These are phyloP conservation scores for Caenorhabditis angaria DNA, from an alignment of 2,888 invertebrate species.

Conservation along the genomic window DNA sequence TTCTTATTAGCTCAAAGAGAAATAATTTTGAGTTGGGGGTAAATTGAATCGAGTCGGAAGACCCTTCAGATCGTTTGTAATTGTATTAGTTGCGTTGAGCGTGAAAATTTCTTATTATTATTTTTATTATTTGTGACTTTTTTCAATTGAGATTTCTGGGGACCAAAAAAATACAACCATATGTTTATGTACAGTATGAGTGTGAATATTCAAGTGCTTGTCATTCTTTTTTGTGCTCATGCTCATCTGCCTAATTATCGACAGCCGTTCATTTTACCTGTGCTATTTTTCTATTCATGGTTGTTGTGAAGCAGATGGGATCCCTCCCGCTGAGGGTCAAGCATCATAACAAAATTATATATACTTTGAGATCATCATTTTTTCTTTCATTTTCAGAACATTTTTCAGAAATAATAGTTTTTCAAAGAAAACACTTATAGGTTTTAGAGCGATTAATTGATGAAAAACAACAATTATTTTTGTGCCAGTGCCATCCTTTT, in stretches of 20 bases:
- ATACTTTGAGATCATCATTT: background rate
- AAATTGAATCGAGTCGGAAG: constrained; percentile 10
- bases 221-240: background rate
- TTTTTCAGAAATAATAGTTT: too few relatives aligned
- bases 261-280: constrained; percentile 39
- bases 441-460: too few relatives aligned
- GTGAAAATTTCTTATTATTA: background rate
- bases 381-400: background rate
- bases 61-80: constrained; percentile 25
- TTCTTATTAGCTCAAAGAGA: background rate
- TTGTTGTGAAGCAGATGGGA: background rate
- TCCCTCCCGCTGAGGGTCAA: background rate
- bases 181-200: background rate
- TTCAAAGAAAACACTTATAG: too few relatives aligned
- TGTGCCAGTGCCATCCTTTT: background rate
- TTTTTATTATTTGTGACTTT: too few relatives aligned
- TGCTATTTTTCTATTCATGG: constrained; percentile 25
- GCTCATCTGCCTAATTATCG: constrained; percentile 40
- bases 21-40: background rate
- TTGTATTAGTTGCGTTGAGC: constrained; percentile 17
- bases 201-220: background rate
- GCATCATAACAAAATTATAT: background rate
- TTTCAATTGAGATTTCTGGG: too few relatives aligned
- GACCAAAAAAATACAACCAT: too few relatives aligned
- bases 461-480: too few relatives aligned